Conservation (phyloP, 1,140 invertebrate genomes). For the Euborellia annulipes region DNA sequence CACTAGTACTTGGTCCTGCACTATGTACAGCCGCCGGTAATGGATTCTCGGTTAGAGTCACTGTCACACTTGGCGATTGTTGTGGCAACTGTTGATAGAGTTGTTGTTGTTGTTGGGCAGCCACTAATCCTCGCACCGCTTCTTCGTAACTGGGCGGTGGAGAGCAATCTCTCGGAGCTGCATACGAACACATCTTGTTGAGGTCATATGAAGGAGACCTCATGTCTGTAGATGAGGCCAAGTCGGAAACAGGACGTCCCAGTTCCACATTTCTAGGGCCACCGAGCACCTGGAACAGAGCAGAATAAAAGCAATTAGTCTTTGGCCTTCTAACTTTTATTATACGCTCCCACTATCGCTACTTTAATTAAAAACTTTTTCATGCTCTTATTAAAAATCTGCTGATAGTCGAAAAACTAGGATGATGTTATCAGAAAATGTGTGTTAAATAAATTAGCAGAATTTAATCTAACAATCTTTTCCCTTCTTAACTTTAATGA, state of each 20-base stretch:
- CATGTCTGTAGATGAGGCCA: neutral
- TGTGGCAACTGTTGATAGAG: neutral
- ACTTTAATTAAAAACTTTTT: no score
- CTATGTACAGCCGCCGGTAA: no score
- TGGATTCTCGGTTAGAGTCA: neutral
- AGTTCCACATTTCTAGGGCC: neutral
- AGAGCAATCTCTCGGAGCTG: neutral
- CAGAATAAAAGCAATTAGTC: neutral
- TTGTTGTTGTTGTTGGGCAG: neutral
- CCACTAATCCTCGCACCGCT: neutral
- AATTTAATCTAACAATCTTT: no score
- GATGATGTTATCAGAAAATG: no score
- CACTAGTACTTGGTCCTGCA: no score
- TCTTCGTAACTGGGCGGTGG: conserved; percentile 5
- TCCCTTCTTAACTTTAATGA: no score
- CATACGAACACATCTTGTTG: neutral
- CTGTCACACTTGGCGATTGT: neutral
- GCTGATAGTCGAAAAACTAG: no score
- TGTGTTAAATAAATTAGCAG: no score
- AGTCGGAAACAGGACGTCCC: neutral
- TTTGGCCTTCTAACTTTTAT: no score
- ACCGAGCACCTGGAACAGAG: neutral
- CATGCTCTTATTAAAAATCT: no score
- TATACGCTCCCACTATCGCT: no score
- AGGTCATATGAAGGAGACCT: neutral